Base-by-base conservation (phyloP, 2,888 invertebrate genomes). In the Catocala sponsa region DNA sequence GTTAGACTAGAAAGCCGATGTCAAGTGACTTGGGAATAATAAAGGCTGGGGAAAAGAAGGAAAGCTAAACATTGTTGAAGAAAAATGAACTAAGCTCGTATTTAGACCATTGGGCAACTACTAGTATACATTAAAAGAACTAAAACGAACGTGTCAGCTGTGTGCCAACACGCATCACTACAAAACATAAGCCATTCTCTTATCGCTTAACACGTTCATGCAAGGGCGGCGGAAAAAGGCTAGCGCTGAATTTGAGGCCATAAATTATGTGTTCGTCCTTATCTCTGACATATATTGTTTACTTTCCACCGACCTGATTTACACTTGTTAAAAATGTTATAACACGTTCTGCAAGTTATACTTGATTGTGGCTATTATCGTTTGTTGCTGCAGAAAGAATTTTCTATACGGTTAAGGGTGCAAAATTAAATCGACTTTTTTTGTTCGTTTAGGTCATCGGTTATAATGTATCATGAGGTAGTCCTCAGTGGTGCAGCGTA, bases 191-290 rank as follows among this genome's bases (percentile, higher is more conserved):
- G 68, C 59, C 0, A 9, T 0, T 13, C 32, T 12, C 74, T 73
- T 51, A 15, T 47, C n/a, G 66, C 72, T 70, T 47, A 41, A 25
- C 41, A 11, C 25, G 60, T 0, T 9, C 2, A 6, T 50, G 32
- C 65, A 68, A 70, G 72, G 68, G 65, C 63, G 69, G 70, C 78
- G 82, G 81, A 84, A 88, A 88, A 87, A 87, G 80, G 81, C 75
- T 76, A 78, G 79, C 81, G 78, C 81, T 81, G 84, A 86, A 88
- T 88, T 88, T 79, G 80, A 79, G 82, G 78, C 72, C 81, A 84
- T 89, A 90, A 88, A 89, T 89, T 85, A 87, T 81, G 81, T 84
- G 79, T 78, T 84, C 86, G 82, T 81, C 75, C 76, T 79, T 82
- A 81, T 84, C 82, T 76, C 68, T 70, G 69, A 62, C 79, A 69